Conservation (phyloP, 2,113 vertebrate species). For the Calypte anna region DNA sequence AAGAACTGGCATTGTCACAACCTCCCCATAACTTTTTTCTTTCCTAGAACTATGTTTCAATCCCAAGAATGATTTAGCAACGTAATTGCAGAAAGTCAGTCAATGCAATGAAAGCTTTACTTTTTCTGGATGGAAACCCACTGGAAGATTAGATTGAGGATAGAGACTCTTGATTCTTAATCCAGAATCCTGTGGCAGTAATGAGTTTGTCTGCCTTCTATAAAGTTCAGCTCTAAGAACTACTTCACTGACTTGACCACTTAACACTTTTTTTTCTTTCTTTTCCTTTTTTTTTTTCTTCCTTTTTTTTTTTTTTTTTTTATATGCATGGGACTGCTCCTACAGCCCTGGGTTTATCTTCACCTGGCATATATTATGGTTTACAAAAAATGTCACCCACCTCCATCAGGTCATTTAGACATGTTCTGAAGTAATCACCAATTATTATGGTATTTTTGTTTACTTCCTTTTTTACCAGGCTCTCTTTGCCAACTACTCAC, state of each 20-base stretch:
- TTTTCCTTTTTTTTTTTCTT: no score
- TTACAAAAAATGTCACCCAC: not conserved
- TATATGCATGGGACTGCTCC: not conserved
- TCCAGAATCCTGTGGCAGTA: not conserved
- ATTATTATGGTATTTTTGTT: not conserved
- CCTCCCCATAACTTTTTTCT: not conserved
- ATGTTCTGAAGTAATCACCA: not conserved
- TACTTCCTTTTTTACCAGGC: conserved; percentile 64
- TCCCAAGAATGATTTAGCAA: not conserved
- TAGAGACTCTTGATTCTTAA: not conserved
- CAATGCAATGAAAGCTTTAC: not conserved
- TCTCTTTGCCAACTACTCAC: conserved; percentile 76
- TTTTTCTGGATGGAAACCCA: not conserved
- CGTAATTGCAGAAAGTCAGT: not conserved
- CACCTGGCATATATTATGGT: not conserved
- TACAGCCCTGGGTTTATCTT: not conserved
- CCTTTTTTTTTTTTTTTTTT: no score
- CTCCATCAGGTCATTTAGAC: not conserved
- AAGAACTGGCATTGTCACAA: not conserved
- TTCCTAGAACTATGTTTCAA: not conserved
- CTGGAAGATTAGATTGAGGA: not conserved
- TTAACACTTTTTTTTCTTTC: not conserved
- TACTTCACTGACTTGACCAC: not conserved
- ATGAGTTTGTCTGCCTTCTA: not conserved
- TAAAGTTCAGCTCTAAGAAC: not conserved